Conservation (phyloP, 1,140 invertebrate species). For the Portunus trituberculatus region DNA sequence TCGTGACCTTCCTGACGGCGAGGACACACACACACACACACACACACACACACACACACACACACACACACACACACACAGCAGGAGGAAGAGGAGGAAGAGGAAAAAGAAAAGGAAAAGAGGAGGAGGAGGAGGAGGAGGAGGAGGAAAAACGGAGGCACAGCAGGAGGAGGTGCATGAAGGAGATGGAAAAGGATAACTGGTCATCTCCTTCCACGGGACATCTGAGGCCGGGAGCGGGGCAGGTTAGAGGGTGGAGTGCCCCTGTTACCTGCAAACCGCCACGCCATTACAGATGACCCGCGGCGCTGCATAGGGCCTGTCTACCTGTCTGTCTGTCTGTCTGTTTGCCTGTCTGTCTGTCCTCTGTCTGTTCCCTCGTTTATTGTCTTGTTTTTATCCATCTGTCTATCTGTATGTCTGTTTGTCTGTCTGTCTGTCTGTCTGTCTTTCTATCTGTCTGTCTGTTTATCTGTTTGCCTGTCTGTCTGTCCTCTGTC, state of each 20-base stretch:
- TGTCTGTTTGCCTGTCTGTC: not conserved
- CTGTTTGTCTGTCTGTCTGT: not conserved
- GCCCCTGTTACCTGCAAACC: not conserved
- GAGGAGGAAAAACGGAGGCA: not conserved
- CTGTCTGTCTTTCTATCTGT: not conserved
- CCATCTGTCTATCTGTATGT: not conserved
- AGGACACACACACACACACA: constrained; percentile 6
- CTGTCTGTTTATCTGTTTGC: no score
- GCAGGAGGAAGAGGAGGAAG: not conserved
- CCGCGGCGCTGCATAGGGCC: not conserved
- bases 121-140: not conserved
- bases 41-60: no score
- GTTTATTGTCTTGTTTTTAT: no score
- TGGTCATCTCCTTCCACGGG: not conserved
- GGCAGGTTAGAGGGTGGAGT: not conserved
- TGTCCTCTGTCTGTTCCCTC: not conserved
- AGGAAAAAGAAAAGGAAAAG: not conserved
- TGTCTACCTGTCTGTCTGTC: not conserved
- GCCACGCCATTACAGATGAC: not conserved
- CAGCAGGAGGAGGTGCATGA: not conserved
- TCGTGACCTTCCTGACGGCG: not conserved
- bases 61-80: not conserved
- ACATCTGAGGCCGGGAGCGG: not conserved
- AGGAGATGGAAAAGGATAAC: not conserved
- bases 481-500: not conserved